Evolutionary conservation across 1,140 invertebrate genomes (phyloP).

Genomic region (Drosophila triauraria): DNA sequence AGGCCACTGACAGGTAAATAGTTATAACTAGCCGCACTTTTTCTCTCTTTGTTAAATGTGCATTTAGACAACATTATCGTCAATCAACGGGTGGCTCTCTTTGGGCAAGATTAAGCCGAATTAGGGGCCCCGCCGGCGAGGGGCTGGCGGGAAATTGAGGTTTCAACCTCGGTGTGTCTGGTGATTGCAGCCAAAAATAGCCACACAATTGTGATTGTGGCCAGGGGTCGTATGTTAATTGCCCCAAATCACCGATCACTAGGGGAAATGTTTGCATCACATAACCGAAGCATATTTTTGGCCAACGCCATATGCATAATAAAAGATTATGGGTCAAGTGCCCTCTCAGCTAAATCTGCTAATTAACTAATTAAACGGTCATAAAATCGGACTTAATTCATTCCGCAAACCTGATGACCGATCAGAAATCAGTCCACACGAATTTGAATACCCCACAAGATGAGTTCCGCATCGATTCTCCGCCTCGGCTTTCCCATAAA

Average conservation of each 20-base stretch:
- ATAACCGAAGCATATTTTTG: slow-evolving; percentile 21
- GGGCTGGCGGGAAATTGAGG: slow-evolving; percentile 12
- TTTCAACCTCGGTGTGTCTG: slow-evolving; percentile 19
- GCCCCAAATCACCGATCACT: slow-evolving; percentile 27
- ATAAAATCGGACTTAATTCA: slow-evolving; percentile 21
- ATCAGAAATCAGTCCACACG: slow-evolving; percentile 3
- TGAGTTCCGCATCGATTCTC: slow-evolving; percentile 5
- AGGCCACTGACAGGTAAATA: slow-evolving; percentile 65
- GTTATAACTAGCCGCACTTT: slow-evolving; percentile 32
- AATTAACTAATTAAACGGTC: slow-evolving; percentile 30
- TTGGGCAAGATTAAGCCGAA: slow-evolving; percentile 63
- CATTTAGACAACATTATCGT: slow-evolving; percentile 71
- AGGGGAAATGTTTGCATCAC: slow-evolving; percentile 23
- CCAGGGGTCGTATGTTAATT: slow-evolving; percentile 59
- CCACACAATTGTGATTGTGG: slow-evolving; percentile 29
- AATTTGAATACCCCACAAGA: slow-evolving; percentile 31
- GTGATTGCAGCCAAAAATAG: slow-evolving; percentile 51
- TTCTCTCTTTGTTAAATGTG: slow-evolving; percentile 59
- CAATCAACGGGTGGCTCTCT: slow-evolving; percentile 63
- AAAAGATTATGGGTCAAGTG: slow-evolving; percentile 34
- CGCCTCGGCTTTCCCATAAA: slow-evolving; percentile 12
- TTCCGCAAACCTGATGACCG: slow-evolving; percentile 9
- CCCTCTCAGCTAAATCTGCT: not conserved
- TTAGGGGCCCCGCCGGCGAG: slow-evolving; percentile 35
- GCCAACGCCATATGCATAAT: not conserved